Evolutionary conservation across 2,888 invertebrate genomes (phyloP).

Genomic region (Cantharis rufa): DNA sequence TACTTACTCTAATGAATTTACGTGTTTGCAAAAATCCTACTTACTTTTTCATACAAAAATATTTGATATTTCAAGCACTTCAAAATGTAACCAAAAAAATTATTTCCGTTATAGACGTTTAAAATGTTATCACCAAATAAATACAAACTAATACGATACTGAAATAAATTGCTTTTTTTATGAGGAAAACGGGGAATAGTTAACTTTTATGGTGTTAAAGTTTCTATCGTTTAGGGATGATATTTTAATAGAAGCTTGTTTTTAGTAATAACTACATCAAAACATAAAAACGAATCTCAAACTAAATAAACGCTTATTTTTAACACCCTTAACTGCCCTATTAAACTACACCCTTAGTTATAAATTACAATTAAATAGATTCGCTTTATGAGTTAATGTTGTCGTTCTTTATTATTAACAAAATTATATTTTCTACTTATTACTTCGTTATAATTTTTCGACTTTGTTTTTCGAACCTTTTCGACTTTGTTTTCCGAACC

Average conservation of each 20-base stretch:
- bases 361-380: not conserved
- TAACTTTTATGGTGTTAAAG: not conserved
- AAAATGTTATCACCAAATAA: not conserved
- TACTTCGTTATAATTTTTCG: no score
- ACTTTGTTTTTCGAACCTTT: no score
- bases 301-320: not conserved
- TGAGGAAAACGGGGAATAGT: not conserved
- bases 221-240: not conserved
- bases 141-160: not conserved
- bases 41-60: not conserved
- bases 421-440: not conserved
- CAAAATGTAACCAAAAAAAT: not conserved
- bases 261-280: not conserved
- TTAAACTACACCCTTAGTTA: not conserved
- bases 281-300: not conserved
- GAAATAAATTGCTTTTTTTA: not conserved
- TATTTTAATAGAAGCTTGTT: not conserved
- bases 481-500: no score
- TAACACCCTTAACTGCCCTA: not conserved
- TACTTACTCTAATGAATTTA: not conserved
- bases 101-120: not conserved
- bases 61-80: not conserved
- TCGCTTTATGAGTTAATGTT: not conserved
- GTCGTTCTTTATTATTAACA: no score
- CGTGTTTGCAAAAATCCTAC: not conserved